Conservation (phyloP, 2,888 invertebrate species). For the Megaustenia siamemsis region DNA sequence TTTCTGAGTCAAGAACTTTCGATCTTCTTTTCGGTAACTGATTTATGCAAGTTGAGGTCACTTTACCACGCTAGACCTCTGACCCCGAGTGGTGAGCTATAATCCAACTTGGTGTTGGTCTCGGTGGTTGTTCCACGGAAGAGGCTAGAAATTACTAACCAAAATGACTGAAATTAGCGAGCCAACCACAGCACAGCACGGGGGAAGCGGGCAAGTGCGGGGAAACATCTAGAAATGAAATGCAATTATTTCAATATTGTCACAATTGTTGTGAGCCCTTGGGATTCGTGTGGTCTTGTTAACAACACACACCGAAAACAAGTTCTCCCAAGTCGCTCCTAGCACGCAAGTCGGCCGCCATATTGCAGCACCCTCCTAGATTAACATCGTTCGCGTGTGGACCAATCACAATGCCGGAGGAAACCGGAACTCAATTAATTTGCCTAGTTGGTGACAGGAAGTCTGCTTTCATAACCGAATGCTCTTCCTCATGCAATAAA, state of each 20-base stretch:
- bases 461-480: constrained; percentile 35
- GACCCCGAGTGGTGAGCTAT: not conserved
- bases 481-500: constrained; percentile 3
- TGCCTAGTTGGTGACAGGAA: constrained; percentile 32
- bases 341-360: constrained; percentile 17
- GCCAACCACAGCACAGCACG: not conserved
- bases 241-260: constrained; percentile 32
- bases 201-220: not conserved
- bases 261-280: constrained; percentile 1
- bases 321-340: not conserved
- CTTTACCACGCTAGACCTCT: not conserved
- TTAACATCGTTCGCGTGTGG: constrained; percentile 41
- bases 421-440: constrained; percentile 45
- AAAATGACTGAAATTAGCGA: not conserved
- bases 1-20: not conserved
- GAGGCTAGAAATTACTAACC: not conserved
- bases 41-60: too few relatives aligned
- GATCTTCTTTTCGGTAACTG: not conserved
- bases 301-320: not conserved
- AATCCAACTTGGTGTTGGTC: not conserved
- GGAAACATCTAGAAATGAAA: constrained; percentile 20
- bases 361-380: not conserved
- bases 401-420: constrained; percentile 3
- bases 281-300: constrained; percentile 24
- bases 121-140: not conserved